Evolutionary conservation across 2,888 invertebrate species (phyloP).

Genomic region (Notodonta dromedarius): DNA sequence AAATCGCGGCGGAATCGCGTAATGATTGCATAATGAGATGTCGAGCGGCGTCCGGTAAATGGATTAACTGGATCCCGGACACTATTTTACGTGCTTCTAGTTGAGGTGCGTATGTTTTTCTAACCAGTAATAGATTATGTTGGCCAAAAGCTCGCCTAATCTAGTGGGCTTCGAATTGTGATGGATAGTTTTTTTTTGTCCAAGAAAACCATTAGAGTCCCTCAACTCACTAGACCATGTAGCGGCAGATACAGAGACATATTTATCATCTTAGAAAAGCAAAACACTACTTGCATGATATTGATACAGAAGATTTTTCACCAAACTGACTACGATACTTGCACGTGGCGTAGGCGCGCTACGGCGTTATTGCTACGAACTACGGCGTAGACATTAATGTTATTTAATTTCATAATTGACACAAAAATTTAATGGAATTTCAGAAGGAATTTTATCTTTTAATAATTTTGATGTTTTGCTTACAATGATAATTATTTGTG

Average conservation of each 20-base stretch:
- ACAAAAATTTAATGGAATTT: too few species aligned
- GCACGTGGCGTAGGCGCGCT: not conserved
- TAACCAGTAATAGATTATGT: not conserved
- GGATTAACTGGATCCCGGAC: constrained; percentile 4
- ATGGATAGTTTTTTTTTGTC: too few species aligned
- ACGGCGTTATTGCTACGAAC: constrained; percentile 20
- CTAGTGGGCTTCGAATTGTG: not conserved
- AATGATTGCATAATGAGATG: constrained; percentile 24
- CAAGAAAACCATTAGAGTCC: too few species aligned
- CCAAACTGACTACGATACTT: not conserved
- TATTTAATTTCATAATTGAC: too few species aligned
- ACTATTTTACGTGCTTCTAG: not conserved
- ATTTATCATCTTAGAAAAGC: too few species aligned
- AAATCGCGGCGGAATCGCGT: constrained; percentile 13
- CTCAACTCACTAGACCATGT: too few species aligned
- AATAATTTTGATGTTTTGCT: too few species aligned
- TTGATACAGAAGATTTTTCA: not conserved
- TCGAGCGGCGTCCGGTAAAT: constrained; percentile 4
- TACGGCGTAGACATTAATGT: constrained; percentile 28
- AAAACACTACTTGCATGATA: too few species aligned
- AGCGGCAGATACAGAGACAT: too few species aligned
- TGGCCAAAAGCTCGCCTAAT: not conserved
- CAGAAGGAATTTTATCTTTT: too few species aligned
- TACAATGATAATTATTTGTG: too few species aligned
- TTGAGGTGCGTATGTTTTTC: not conserved